A percentile compares a stretch with the other conserved stretches of the same genome.
Conservation (phyloP, 2,113 vertebrate species). For the Lasiurus borealis region DNA sequence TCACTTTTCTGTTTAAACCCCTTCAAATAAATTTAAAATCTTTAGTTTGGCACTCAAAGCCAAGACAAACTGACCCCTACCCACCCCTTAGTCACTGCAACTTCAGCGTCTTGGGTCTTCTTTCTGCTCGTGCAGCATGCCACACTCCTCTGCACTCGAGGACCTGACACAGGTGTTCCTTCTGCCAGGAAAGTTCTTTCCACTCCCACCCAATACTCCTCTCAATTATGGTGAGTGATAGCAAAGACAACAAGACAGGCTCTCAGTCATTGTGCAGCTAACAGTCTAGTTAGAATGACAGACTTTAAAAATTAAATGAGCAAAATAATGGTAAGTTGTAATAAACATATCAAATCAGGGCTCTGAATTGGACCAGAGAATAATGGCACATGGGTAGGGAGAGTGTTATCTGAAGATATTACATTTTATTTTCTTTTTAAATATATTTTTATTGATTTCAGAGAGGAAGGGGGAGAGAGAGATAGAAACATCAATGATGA, state of each 20-base stretch:
- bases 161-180: background rate
- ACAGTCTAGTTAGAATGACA: background rate
- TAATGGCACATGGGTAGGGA: background rate
- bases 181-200: background rate
- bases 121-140: background rate
- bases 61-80: background rate
- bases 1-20: background rate
- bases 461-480: too few relatives aligned
- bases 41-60: background rate
- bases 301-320: background rate
- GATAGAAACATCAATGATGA: too few relatives aligned
- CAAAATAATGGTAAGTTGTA: background rate
- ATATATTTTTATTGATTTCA: too few relatives aligned
- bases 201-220: background rate
- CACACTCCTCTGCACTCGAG: background rate
- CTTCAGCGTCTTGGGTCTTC: background rate
- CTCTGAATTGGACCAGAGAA: background rate
- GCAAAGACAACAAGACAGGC: background rate
- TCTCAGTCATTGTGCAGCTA: background rate
- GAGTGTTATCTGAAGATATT: background rate
- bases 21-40: background rate
- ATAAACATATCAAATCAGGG: background rate
- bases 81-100: background rate
- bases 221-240: background rate
- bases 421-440: too few relatives aligned